Evolutionary conservation across 2,113 vertebrate genomes (phyloP).

Genomic region (Apteryx mantelli): DNA sequence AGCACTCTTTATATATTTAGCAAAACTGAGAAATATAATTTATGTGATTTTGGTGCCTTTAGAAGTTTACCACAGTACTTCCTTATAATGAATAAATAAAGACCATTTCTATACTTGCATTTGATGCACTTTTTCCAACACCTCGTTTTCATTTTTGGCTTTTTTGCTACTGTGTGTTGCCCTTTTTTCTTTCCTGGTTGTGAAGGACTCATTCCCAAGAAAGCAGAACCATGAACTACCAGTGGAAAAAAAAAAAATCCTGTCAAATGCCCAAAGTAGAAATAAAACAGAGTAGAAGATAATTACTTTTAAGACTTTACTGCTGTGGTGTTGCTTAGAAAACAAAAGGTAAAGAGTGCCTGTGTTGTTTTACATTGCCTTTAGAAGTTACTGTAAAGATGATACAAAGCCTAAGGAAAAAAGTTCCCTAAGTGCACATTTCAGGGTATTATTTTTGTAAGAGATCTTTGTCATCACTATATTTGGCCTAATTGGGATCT

Average conservation of each 20-base stretch:
- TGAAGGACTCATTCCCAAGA: not conserved
- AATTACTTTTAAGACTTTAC: not conserved
- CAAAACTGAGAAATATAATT: not conserved
- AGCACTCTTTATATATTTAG: not conserved
- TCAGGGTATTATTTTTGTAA: constrained; percentile 3
- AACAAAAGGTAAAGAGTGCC: not conserved
- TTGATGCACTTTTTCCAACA: not conserved
- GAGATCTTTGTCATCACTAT: not conserved
- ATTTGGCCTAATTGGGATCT: not conserved
- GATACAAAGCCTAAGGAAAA: not conserved
- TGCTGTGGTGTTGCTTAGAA: not conserved
- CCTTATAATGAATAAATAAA: not conserved
- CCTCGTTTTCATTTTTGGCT: not conserved
- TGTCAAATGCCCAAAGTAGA: not conserved
- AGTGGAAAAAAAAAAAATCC: not conserved
- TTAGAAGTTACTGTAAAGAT: not conserved
- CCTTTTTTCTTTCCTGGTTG: not conserved
- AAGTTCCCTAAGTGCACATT: not conserved
- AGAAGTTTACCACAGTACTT: not conserved
- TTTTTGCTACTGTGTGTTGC: not conserved
- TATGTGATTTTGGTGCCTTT: not conserved
- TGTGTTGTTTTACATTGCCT: not conserved
- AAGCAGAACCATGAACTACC: not conserved
- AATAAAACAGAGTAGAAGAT: not conserved
- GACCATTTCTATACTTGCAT: not conserved